A percentile compares a stretch with the other conserved stretches of the same genome.
These are phyloP conservation scores for Frieseomelitta varia DNA, from an alignment of 1,140 invertebrate species.

Conservation along the genomic window DNA sequence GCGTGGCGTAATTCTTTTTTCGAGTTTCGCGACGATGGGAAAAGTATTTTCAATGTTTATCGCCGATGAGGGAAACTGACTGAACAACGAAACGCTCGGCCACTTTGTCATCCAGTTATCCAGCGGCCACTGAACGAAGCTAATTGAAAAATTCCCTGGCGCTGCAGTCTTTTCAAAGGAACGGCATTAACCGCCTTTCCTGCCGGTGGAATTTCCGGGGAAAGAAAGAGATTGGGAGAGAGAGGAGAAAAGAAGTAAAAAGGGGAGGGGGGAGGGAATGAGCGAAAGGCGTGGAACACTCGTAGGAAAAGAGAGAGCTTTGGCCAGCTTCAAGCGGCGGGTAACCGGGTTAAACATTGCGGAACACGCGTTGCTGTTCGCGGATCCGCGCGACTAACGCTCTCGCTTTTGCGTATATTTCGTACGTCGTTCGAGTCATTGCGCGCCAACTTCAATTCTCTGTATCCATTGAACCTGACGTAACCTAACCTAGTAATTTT, in stretches of 20 bases:
- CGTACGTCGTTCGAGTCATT: background rate
- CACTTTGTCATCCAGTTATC: slow-evolving; percentile 26
- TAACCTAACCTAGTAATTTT: too few relatives aligned
- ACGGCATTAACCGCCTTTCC: slow-evolving; percentile 20
- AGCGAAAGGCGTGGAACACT: background rate
- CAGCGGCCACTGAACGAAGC: slow-evolving; percentile 6
- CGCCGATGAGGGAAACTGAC: too few relatives aligned
- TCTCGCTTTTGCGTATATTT: background rate
- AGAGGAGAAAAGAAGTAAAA: background rate
- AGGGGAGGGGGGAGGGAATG: too few relatives aligned
- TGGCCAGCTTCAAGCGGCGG: background rate
- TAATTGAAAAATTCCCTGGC: slow-evolving; percentile 52
- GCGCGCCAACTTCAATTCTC: too few relatives aligned
- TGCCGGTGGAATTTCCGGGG: background rate
- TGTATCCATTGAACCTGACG: too few relatives aligned
- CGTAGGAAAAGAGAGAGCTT: background rate
- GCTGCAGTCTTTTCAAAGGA: slow-evolving; percentile 37
- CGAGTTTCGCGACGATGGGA: too few relatives aligned
- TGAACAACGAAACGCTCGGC: background rate
- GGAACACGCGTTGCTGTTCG: background rate
- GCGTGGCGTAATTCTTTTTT: too few relatives aligned
- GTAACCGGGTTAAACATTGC: slow-evolving; percentile 13
- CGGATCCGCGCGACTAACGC: background rate
- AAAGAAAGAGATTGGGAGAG: background rate
- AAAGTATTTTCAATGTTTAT: too few relatives aligned